phyloP scores from a whole-genome alignment of 2,113 vertebrate species.

The Hippocampus guttulatus region DNA sequence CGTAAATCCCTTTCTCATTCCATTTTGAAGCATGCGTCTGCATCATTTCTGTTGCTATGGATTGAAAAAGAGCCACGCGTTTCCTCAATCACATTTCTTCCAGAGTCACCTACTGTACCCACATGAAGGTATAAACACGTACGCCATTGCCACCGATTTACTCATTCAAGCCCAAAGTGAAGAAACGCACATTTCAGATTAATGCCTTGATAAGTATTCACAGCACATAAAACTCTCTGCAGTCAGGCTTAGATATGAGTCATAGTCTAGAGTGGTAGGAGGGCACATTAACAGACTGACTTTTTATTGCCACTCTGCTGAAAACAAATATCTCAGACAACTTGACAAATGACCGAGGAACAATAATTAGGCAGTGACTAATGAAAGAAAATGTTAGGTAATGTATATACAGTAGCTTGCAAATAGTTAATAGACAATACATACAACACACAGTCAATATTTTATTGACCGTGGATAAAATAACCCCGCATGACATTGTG shows the following conservation, averaged over 20 bases:
- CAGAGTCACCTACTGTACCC: constrained; percentile 1
- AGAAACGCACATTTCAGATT: constrained; percentile 56
- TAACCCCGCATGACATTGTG: neutral
- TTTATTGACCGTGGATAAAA: neutral
- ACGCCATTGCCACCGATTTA: constrained; percentile 18
- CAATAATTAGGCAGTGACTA: constrained; percentile 42
- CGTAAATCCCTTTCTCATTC: neutral
- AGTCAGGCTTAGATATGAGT: constrained; percentile 72
- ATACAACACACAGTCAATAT: neutral
- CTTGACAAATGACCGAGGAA: constrained; percentile 32
- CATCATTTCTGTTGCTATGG: neutral
- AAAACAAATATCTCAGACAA: constrained; percentile 59
- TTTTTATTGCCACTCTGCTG: constrained; percentile 58
- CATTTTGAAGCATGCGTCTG: constrained; percentile 8
- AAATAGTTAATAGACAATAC: neutral
- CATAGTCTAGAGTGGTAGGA: constrained; percentile 71
- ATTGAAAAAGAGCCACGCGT: neutral
- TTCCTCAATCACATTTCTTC: neutral
- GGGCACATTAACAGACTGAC: constrained; percentile 67
- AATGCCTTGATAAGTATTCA: constrained; percentile 70
- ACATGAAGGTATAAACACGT: constrained; percentile 24
- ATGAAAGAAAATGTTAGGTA: constrained; percentile 36
- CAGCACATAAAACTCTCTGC: constrained; percentile 69
- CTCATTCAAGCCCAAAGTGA: constrained; percentile 43
- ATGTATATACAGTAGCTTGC: neutral